Base-by-base conservation (phyloP, 1,140 invertebrate genomes). In the Calephelis virginiensis region DNA sequence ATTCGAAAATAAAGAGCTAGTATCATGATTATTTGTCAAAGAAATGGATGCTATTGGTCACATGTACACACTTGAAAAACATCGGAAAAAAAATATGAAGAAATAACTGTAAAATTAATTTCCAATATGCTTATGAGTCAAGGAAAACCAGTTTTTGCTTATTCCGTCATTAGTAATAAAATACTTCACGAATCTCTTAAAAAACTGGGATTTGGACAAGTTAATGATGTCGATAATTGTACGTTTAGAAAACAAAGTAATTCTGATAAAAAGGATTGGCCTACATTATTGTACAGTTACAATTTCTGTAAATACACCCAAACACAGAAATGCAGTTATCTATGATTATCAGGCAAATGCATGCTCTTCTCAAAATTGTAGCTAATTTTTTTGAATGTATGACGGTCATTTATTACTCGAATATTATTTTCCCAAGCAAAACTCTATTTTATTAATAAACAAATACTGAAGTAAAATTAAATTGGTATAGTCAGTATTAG, bases 21-120 rank as follows among this genome's bases (percentile, higher is more conserved):
- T 83, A 14, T 70, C 78, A 0, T 83, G 81, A 80, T 70, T 73
- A 6, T 74, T 75, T 45, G 61, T 77, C 9, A 79, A 72, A 46
- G 76, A 83, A 74, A 76, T 70, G 63, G 81, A 80, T 0, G 66
- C 72, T 14, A 45, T 83, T 0, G 72, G 72, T 9, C 76, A 82
- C 56, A 66, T 82, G 11, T 82, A 70, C 53, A 81, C 79, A 37
- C 1, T 78, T 45, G 71, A 81, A 68, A 66, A 76, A n/a, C 70
- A 83, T 45, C 75, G 81, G 63, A 72, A 67, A 43, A 78, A 66
- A 76, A 78, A 5, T 77, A 77, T 28, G 80, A 73, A 0, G 75
- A 75, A 62, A 50, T 77, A 8, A 65, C 79, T 13, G 37, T 82
- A 9, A 81, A 81, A 61, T 60, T 77, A 11, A 74, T 83, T 38